A percentile compares a stretch with the other conserved stretches of the same genome.
Evolutionary conservation across 1,140 invertebrate species (phyloP).

Genomic region (Lasioglossum baleicum): DNA sequence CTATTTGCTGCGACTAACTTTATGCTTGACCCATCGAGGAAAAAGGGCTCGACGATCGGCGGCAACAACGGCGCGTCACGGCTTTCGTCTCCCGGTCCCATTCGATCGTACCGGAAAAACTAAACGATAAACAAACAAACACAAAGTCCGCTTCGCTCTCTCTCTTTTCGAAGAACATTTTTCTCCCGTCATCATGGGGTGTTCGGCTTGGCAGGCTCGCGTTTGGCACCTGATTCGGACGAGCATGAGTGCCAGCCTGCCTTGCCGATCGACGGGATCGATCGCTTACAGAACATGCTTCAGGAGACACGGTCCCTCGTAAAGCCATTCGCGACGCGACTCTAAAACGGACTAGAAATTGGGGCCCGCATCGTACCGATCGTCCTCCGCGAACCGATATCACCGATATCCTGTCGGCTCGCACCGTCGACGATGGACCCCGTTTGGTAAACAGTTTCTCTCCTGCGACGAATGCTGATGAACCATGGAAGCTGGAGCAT

Average conservation of each 20-base stretch:
- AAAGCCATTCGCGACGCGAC: background rate
- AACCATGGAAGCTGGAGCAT: background rate
- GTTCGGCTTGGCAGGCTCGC: conserved; percentile 16
- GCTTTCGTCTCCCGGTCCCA: background rate
- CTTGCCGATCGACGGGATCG: no score
- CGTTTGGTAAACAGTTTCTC: background rate
- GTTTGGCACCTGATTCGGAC: conserved; percentile 24
- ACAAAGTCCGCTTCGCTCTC: background rate
- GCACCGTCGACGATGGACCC: background rate
- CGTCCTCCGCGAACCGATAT: conserved; percentile 16
- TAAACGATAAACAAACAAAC: background rate
- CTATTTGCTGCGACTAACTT: no score
- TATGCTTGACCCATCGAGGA: background rate
- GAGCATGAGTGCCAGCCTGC: no score
- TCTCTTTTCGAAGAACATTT: background rate
- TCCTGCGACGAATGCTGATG: background rate
- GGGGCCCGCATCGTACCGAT: conserved; percentile 20
- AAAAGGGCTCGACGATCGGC: conserved; percentile 7
- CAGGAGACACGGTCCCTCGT: no score
- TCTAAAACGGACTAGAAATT: conserved; percentile 12
- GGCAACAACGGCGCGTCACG: background rate
- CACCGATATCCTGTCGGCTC: conserved; percentile 9
- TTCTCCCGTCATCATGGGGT: no score
- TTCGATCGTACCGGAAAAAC: background rate
- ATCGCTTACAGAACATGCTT: no score